These are phyloP conservation scores for Orthonychiurus folsomi DNA, from an alignment of 2,888 invertebrate species.

Conservation along the genomic window DNA sequence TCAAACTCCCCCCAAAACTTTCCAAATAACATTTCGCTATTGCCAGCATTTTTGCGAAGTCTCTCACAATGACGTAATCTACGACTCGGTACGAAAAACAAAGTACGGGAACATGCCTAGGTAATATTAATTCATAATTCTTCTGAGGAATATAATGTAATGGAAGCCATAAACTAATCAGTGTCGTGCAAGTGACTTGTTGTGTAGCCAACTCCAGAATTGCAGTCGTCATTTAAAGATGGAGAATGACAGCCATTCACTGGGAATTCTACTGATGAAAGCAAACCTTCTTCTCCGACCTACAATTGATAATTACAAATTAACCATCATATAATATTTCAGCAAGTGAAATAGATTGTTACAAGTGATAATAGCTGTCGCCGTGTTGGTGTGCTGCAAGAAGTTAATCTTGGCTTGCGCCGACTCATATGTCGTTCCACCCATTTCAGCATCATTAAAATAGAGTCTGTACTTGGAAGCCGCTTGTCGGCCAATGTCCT, in stretches of 20 bases:
- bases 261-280: constrained; percentile 28
- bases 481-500: constrained; percentile 80
- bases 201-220: constrained; percentile 10
- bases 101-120: no score
- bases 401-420: constrained; percentile 55
- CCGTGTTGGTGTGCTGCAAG: constrained; percentile 22
- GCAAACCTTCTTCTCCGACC: constrained; percentile 34
- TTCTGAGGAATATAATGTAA: no score
- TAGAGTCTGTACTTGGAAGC: constrained; percentile 78
- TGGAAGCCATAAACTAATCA: constrained; percentile 20
- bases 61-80: no score
- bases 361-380: constrained; percentile 32
- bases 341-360: no score
- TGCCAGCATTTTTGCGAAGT: no score
- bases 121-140: no score
- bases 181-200: constrained; percentile 29
- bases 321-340: constrained; percentile 4
- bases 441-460: constrained; percentile 81
- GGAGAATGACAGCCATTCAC: constrained; percentile 14
- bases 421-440: constrained; percentile 73
- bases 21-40: no score
- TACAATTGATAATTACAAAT: constrained; percentile 17
- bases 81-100: no score
- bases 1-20: no score
- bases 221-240: neutral